These are phyloP conservation scores for Psittacus erithacus DNA, from an alignment of 2,113 vertebrate species.

Conservation along the genomic window DNA sequence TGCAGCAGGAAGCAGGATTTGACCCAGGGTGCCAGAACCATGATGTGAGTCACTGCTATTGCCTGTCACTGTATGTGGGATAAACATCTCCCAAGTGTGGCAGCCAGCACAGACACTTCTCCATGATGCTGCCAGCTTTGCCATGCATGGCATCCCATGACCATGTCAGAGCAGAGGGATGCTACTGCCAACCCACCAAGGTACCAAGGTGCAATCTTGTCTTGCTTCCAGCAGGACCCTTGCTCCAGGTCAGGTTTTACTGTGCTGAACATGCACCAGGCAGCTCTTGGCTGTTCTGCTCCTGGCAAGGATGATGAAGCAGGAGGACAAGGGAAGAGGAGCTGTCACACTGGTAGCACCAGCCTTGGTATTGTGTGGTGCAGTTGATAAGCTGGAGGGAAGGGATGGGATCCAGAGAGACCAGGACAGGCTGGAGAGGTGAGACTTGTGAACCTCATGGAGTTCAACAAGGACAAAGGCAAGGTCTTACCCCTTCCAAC, in stretches of 20 bases:
- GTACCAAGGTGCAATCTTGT: not conserved
- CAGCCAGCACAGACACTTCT: not conserved
- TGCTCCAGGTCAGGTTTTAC: not conserved
- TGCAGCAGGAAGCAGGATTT: not conserved
- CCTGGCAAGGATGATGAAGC: accelerated
- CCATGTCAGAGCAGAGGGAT: not conserved
- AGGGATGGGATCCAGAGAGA: not conserved
- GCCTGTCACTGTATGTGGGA: not conserved
- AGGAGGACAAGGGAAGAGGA: not conserved
- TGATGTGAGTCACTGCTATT: not conserved
- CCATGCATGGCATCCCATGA: not conserved
- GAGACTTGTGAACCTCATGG: not conserved
- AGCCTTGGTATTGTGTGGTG: not conserved
- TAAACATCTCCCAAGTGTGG: accelerated
- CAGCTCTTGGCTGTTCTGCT: not conserved
- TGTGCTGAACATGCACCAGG: not conserved
- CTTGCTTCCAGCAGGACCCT: not conserved
- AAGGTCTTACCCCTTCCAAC: not conserved
- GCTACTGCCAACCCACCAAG: not conserved
- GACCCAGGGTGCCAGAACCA: not conserved
- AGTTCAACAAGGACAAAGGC: not conserved
- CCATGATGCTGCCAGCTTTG: not conserved
- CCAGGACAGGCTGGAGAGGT: not conserved
- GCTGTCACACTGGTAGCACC: not conserved
- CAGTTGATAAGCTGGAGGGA: not conserved